Evolutionary conservation across 2,888 invertebrate genomes (phyloP), one percentile per base, ranked within the genome.

Genomic region (Tetranychus truncatus): DNA sequence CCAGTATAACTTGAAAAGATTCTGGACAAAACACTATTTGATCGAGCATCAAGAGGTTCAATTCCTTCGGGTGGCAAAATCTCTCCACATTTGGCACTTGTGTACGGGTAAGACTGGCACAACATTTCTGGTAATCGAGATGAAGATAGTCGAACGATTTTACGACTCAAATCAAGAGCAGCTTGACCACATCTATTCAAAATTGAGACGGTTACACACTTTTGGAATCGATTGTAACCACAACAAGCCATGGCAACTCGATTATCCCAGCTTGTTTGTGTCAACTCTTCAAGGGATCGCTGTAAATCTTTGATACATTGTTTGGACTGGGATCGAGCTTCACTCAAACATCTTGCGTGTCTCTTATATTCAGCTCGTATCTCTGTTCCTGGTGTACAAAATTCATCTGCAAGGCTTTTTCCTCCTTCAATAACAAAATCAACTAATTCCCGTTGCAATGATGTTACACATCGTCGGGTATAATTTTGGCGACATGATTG

Each of bases 181-280:
- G 78, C 78, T 71, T 78, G 77, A 18, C 79, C 79, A 66, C 79
- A 79, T 72, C 78, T 78, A 65, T 77, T 75, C 46, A 78, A 78
- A 1, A 79, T 78, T 0, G 77, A 75, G 8, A 67, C 76, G 24
- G 77, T 76, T 6, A 78, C 76, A 65, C 79, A 79, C 18, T 76
- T 21, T 20, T 46, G n/a, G 20, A 77, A 76, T 44, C 74, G 72
- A 11, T 74, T 45, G 73, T 75, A 78, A 24, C 75, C 71, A 71
- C 79, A 79, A 71, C 79, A 79, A 20, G 77, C 78, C 74, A 78
- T 78, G 0, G 79, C 78, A n/a, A 79, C 77, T 18, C 79, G 76
- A 45, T 79, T 78, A 21, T 79, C 78, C 74, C 77, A 79, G 15
- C 77, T 78, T 2, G 78, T 77, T 21, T 67, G 75, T 20, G 77